Conservation (phyloP, 2,797 vertebrate genomes). For the Momotus momota region DNA sequence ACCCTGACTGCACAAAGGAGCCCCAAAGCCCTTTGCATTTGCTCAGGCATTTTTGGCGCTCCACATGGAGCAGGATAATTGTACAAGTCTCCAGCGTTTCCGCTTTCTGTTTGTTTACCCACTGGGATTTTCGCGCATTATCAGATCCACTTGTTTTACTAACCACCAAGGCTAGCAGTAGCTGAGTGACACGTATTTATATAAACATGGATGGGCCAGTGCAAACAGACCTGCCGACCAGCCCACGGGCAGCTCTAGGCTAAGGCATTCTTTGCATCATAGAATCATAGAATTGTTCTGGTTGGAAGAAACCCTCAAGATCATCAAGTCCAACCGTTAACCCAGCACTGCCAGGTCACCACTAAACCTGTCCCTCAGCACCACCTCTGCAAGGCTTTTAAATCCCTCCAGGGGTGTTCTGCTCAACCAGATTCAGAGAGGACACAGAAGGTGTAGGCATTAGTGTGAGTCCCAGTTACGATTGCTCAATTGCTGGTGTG, state of each 20-base stretch:
- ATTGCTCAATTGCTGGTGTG: too few relatives aligned
- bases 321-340: not conserved
- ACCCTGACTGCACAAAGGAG: not conserved
- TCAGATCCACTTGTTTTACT: conserved; percentile 58
- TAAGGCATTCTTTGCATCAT: not conserved
- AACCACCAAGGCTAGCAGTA: conserved; percentile 25
- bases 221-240: not conserved
- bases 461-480: not conserved
- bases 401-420: not conserved
- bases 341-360: not conserved
- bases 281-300: not conserved
- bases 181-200: conserved; percentile 30
- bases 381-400: not conserved
- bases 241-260: not conserved
- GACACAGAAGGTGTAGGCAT: not conserved
- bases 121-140: conserved; percentile 58
- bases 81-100: conserved; percentile 9
- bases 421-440: not conserved
- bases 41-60: conserved; percentile 24
- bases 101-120: conserved; percentile 62
- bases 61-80: not conserved
- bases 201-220: conserved; percentile 29
- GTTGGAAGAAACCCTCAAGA: not conserved
- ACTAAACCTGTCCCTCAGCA: not conserved
- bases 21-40: not conserved